Conservation (phyloP, 1,140 invertebrate species). For the Microvelia longipes region DNA sequence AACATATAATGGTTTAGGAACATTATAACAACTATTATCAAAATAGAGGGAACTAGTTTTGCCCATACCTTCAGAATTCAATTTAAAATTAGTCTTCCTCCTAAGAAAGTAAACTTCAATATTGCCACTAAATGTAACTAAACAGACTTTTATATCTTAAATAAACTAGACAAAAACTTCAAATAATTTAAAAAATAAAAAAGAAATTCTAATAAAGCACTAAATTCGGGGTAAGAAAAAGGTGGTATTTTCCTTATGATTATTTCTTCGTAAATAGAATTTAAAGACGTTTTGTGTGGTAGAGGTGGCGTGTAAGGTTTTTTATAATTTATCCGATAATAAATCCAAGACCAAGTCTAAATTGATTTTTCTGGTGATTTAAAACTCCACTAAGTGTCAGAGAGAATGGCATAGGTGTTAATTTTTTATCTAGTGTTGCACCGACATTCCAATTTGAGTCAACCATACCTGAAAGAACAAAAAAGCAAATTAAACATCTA, state of each 20-base stretch:
- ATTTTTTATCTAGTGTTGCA: slow-evolving; percentile 84
- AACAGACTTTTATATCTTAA: no score
- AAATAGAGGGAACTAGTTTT: no score
- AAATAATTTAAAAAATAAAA: neutral
- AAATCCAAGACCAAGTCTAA: slow-evolving; percentile 71
- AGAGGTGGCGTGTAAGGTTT: neutral
- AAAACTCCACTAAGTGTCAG: slow-evolving; percentile 81
- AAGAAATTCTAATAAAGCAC: neutral
- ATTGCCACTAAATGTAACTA: no score
- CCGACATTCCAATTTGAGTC: slow-evolving; percentile 94
- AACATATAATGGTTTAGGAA: no score
- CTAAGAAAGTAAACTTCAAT: no score
- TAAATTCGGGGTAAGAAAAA: neutral
- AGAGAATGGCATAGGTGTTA: slow-evolving; percentile 82
- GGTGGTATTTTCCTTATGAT: neutral
- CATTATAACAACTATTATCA: no score
- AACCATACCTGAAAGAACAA: slow-evolving; percentile 51
- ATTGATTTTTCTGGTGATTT: slow-evolving; percentile 80
- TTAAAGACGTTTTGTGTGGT: neutral
- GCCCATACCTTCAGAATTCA: no score
- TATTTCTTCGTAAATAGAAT: neutral
- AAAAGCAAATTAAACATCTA: slow-evolving; percentile 12
- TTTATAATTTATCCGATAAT: slow-evolving; percentile 53
- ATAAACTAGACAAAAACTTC: no score
- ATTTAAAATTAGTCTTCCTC: no score